Conservation (phyloP, 92 coral and sea anemone species). For the Virgularia gustaviana region DNA sequence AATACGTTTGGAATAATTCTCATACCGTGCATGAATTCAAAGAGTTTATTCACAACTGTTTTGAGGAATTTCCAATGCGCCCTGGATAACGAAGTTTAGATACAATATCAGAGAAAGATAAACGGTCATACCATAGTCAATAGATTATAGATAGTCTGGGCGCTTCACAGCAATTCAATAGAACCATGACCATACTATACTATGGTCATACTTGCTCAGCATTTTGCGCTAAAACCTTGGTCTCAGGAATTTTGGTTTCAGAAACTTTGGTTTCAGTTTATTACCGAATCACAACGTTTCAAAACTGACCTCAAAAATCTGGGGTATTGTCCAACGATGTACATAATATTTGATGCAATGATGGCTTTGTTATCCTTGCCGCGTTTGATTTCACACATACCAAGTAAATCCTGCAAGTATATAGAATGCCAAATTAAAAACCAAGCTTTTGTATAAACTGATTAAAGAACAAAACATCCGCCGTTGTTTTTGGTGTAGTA, state of each 20-base stretch:
- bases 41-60: slow-evolving; percentile 94
- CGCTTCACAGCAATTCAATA: too few species aligned
- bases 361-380: slow-evolving; percentile 99
- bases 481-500: background rate
- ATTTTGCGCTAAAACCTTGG: background rate
- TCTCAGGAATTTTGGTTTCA: background rate
- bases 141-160: too few species aligned
- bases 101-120: background rate
- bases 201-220: background rate
- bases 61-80: slow-evolving; percentile 98
- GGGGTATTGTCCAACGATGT: slow-evolving; percentile 98
- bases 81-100: slow-evolving; percentile 56
- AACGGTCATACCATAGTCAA: background rate
- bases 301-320: slow-evolving; percentile 96
- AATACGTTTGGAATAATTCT: background rate
- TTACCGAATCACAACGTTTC: too few species aligned
- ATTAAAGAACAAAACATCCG: background rate
- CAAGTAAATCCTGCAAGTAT: slow-evolving; percentile 74
- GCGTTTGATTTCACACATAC: slow-evolving; percentile 96
- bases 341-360: slow-evolving; percentile 98
- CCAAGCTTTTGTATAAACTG: background rate
- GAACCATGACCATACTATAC: background rate
- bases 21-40: slow-evolving; percentile 99
- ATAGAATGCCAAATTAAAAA: slow-evolving; percentile 8
- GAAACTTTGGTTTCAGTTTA: background rate